phyloP scores from a whole-genome alignment of 2,888 invertebrate species.

The Diaprepes abbreviatus region DNA sequence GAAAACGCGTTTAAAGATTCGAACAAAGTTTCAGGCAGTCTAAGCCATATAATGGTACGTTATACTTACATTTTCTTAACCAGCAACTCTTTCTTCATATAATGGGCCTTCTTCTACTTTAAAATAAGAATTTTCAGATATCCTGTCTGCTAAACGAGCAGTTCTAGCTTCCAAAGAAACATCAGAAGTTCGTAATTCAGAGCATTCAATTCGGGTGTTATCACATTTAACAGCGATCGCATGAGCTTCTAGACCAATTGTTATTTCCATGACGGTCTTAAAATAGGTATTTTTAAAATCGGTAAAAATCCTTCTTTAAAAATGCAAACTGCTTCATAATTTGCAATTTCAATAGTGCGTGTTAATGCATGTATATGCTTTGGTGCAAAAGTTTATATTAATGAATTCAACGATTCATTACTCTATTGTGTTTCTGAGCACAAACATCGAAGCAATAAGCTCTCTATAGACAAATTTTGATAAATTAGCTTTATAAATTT shows the following conservation, averaged over 20 bases:
- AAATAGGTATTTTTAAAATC: slow-evolving; percentile 4
- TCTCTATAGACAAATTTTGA: too few relatives aligned
- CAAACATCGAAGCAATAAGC: background rate
- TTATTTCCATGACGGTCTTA: too few relatives aligned
- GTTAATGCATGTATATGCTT: background rate
- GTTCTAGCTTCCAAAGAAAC: background rate
- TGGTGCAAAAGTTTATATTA: slow-evolving; percentile 2
- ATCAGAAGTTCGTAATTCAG: background rate
- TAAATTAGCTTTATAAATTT: too few relatives aligned
- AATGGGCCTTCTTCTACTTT: background rate
- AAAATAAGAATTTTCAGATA: background rate
- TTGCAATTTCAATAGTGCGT: background rate
- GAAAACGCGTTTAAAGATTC: too few relatives aligned
- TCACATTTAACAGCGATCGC: background rate
- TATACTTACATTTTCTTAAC: too few relatives aligned
- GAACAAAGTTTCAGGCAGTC: too few relatives aligned
- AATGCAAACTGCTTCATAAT: background rate
- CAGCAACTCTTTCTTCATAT: too few relatives aligned
- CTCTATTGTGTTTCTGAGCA: background rate
- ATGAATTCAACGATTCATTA: slow-evolving; percentile 1
- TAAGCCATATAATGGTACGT: too few relatives aligned
- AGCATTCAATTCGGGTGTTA: background rate
- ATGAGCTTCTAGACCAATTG: too few relatives aligned
- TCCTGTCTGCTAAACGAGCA: background rate
- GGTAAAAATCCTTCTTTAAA: slow-evolving; percentile 3